phyloP scores from a whole-genome alignment of 1,140 invertebrate genomes.

The Centruroides vittatus region DNA sequence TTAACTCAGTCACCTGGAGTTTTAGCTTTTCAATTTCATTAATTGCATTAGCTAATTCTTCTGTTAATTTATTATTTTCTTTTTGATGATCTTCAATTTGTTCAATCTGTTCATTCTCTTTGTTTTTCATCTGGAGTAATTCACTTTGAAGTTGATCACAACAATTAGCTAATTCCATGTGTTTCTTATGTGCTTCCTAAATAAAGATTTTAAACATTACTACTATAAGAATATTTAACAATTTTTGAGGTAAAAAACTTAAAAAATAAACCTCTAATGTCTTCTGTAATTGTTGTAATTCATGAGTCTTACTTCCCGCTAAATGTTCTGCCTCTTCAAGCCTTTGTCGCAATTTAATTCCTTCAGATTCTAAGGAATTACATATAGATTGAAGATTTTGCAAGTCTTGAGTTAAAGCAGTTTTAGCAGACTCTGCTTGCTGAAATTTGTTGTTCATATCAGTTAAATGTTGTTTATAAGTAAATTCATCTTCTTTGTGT shows the following conservation, averaged over 20 bases:
- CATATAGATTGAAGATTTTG: slow-evolving; percentile 11
- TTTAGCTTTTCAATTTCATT: not conserved
- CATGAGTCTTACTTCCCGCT: slow-evolving; percentile 2
- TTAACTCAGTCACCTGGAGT: not conserved
- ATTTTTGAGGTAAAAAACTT: no score
- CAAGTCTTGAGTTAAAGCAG: slow-evolving; percentile 7
- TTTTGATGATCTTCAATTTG: slow-evolving; percentile 5
- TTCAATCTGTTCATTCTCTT: slow-evolving; percentile 6
- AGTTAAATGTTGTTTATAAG: slow-evolving; percentile 11
- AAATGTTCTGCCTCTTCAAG: slow-evolving; percentile 9
- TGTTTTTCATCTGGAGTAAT: slow-evolving; percentile 3
- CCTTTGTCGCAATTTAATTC: slow-evolving; percentile 2
- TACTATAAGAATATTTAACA: not conserved
- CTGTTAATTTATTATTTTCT: slow-evolving; percentile 6
- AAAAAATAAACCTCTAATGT: slow-evolving; percentile 3
- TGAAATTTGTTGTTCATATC: slow-evolving; percentile 14
- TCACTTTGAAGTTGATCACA: slow-evolving; percentile 4
- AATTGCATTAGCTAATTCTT: not conserved
- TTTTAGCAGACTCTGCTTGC: slow-evolving; percentile 6
- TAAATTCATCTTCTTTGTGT: slow-evolving; percentile 12
- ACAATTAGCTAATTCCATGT: slow-evolving; percentile 6
- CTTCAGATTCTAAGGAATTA: slow-evolving; percentile 10
- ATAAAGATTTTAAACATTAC: not conserved
- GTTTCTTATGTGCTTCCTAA: slow-evolving; percentile 6
- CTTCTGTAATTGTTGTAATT: slow-evolving; percentile 1